phyloP scores from a whole-genome alignment of 2,888 invertebrate species.

The Chaetoderma sp. region DNA sequence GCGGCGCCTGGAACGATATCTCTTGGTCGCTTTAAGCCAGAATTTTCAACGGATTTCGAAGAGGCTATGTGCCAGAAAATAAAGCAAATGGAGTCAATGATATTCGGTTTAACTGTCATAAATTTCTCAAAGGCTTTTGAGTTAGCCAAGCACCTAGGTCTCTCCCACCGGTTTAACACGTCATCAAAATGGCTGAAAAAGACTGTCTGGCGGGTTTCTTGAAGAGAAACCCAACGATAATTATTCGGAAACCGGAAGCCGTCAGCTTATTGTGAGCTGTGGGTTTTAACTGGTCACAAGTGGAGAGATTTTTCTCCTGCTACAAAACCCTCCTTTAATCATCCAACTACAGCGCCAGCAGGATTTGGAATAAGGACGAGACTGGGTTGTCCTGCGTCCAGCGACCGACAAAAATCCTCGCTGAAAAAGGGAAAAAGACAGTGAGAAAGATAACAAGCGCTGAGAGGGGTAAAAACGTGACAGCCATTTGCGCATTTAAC shows the following conservation, averaged over 20 bases:
- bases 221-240: constrained; percentile 21
- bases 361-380: constrained; percentile 35
- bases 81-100: constrained; percentile 19
- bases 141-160: constrained; percentile 22
- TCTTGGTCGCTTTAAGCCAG: background rate
- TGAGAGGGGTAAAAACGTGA: constrained; percentile 32
- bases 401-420: constrained; percentile 26
- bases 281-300: constrained; percentile 31
- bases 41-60: background rate
- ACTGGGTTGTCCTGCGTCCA: constrained; percentile 29
- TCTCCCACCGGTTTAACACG: constrained; percentile 18
- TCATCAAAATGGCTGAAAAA: constrained; percentile 35
- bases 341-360: background rate
- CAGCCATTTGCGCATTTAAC: constrained; percentile 31
- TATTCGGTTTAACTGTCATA: constrained; percentile 24
- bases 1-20: background rate
- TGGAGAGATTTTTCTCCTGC: constrained; percentile 26
- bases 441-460: constrained; percentile 24
- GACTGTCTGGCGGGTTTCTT: constrained; percentile 36
- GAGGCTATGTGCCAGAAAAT: constrained; percentile 11
- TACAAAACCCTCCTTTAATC: background rate
- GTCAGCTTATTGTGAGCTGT: constrained; percentile 30
- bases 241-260: constrained; percentile 3
- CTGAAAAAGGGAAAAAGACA: constrained; percentile 15
- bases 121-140: constrained; percentile 33